Conservation (phyloP, 2,113 vertebrate genomes). For the Ranitomeya imitator region DNA sequence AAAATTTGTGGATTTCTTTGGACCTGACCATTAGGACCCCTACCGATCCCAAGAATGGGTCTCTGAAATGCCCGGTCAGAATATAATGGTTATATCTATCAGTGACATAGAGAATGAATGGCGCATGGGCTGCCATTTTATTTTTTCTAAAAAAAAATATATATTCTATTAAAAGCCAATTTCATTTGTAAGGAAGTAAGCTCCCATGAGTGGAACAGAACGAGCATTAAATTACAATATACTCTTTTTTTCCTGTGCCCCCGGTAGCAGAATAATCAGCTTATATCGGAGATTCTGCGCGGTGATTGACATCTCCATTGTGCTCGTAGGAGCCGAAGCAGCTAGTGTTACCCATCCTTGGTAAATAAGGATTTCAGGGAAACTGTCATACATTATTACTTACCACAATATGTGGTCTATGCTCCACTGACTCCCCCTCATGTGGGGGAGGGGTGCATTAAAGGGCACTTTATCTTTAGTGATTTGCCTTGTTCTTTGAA, state of each 20-base stretch:
- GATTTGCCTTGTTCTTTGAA: slow-evolving; percentile 32
- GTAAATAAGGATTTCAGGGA: slow-evolving; percentile 30
- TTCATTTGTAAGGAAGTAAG: background rate
- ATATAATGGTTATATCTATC: too few species aligned
- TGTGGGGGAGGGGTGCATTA: background rate
- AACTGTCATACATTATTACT: slow-evolving; percentile 35
- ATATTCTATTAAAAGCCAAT: background rate
- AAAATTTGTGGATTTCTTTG: too few species aligned
- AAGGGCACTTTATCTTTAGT: background rate
- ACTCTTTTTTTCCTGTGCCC: slow-evolving; percentile 30
- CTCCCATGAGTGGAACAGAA: background rate
- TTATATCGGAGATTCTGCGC: slow-evolving; percentile 33
- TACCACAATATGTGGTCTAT: slow-evolving; percentile 20
- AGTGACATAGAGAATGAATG: too few species aligned
- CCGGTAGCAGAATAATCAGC: background rate
- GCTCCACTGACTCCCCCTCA: background rate
- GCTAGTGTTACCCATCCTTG: slow-evolving; percentile 39
- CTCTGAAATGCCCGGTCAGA: too few species aligned
- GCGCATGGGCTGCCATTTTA: background rate
- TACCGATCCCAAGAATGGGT: too few species aligned
- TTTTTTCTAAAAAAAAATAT: background rate
- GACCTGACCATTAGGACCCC: too few species aligned
- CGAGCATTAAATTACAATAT: slow-evolving; percentile 52
- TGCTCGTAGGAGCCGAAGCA: slow-evolving; percentile 10
- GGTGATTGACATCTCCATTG: slow-evolving; percentile 46